Conservation (phyloP, 1,140 invertebrate species). For the Pseudomyrmex gracilis region DNA sequence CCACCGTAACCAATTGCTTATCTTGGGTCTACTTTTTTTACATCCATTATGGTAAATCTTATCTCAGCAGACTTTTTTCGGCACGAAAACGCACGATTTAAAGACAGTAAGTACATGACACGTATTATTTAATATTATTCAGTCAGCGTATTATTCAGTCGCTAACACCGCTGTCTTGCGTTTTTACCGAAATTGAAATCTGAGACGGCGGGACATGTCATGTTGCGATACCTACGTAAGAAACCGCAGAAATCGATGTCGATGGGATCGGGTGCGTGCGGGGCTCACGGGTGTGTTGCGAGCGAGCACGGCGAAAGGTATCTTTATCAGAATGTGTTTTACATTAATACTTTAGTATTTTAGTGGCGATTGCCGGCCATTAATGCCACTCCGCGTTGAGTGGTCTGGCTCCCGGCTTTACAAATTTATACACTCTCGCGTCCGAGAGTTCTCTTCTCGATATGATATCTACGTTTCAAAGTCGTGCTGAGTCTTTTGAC, state of each 20-base stretch:
- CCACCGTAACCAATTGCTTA: too few relatives aligned
- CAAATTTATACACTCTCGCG: slow-evolving; percentile 84
- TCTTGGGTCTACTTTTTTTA: too few relatives aligned
- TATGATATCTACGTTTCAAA: slow-evolving; percentile 81
- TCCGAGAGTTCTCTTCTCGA: slow-evolving; percentile 74
- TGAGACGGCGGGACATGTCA: slow-evolving; percentile 5
- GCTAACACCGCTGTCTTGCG: background rate
- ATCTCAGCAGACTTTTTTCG: background rate
- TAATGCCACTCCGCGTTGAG: slow-evolving; percentile 82
- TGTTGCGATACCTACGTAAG: slow-evolving; percentile 36
- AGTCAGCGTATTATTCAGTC: background rate
- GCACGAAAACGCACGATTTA: slow-evolving; percentile 15
- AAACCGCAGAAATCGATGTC: slow-evolving; percentile 58
- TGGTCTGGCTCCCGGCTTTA: slow-evolving; percentile 82
- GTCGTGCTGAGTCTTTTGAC: slow-evolving; percentile 66
- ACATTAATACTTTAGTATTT: slow-evolving; percentile 85
- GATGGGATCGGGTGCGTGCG: background rate
- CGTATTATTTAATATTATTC: too few relatives aligned
- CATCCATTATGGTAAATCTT: background rate
- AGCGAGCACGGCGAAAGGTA: slow-evolving; percentile 74
- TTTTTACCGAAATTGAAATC: slow-evolving; percentile 19
- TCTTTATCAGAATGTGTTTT: slow-evolving; percentile 85
- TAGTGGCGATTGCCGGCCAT: slow-evolving; percentile 83
- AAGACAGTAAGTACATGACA: background rate
- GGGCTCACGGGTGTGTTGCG: background rate